phyloP scores from a whole-genome alignment of 2,888 invertebrate species.

The Andrena praecox region DNA sequence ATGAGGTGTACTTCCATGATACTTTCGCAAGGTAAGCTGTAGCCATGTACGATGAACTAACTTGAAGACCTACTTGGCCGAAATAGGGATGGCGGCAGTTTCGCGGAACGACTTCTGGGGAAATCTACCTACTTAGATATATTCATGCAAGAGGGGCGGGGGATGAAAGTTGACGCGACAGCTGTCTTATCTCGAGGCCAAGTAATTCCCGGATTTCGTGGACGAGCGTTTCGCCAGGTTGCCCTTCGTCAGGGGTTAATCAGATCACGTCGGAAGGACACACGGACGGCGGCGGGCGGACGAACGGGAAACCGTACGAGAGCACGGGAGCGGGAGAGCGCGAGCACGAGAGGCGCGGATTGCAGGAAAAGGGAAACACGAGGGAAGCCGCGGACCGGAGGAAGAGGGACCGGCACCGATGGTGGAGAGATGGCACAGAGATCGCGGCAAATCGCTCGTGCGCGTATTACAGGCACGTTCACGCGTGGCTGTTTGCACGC shows the following conservation, averaged over 20 bases:
- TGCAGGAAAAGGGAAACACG: slow-evolving; percentile 6
- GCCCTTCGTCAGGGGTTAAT: slow-evolving; percentile 59
- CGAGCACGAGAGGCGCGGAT: neutral
- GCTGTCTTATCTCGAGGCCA: slow-evolving; percentile 26
- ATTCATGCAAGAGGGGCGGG: neutral
- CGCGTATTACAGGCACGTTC: slow-evolving; percentile 64
- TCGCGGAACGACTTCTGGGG: neutral
- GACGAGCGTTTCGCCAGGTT: slow-evolving; percentile 45
- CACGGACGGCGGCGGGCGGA: neutral
- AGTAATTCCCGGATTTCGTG: slow-evolving; percentile 48
- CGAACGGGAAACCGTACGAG: neutral
- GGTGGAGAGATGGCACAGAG: slow-evolving; percentile 49
- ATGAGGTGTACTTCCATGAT: no score
- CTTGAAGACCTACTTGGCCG: no score
- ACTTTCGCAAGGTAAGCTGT: no score
- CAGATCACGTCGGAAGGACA: slow-evolving; percentile 30
- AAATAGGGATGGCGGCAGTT: no score
- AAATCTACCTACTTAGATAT: slow-evolving; percentile 1
- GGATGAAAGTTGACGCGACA: slow-evolving; percentile 15
- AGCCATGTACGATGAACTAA: no score
- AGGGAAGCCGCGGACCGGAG: slow-evolving; percentile 6
- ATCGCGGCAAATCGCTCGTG: slow-evolving; percentile 66
- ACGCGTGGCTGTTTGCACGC: slow-evolving; percentile 70
- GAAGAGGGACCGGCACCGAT: slow-evolving; percentile 7
- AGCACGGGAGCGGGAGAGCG: no score